phyloP scores from a whole-genome alignment of 2,888 invertebrate genomes.

The Bombylius discolor region DNA sequence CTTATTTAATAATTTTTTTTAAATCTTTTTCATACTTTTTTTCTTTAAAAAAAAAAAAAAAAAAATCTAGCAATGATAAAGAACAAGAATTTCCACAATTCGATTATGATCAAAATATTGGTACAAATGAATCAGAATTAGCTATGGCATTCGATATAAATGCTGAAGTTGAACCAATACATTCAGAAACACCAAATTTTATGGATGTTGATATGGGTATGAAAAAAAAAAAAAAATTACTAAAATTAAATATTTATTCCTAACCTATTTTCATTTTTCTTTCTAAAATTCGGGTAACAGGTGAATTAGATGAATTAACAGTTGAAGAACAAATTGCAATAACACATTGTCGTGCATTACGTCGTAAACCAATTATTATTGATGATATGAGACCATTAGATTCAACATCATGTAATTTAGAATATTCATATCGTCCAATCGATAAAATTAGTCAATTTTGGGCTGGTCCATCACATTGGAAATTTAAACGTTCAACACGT shows the following conservation, averaged over 20 bases:
- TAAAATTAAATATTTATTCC: no score
- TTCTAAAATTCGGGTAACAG: constrained; percentile 1
- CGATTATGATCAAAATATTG: constrained; percentile 6
- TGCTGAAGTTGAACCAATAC: constrained; percentile 48
- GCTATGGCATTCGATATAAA: constrained; percentile 50
- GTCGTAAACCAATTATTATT: constrained; percentile 35
- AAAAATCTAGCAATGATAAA: neutral
- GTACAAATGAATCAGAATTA: constrained; percentile 40
- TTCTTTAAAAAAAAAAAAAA: neutral
- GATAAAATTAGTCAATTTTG: constrained; percentile 44
- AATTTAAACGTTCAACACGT: constrained; percentile 41
- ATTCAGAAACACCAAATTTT: constrained; percentile 30
- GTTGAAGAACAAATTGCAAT: constrained; percentile 30
- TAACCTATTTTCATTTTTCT: no score
- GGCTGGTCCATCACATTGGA: constrained; percentile 80
- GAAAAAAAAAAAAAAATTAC: neutral
- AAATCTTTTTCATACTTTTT: neutral
- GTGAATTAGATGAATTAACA: constrained; percentile 36
- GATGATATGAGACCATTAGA: constrained; percentile 45
- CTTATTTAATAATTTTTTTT: neutral
- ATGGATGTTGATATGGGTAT: constrained; percentile 34
- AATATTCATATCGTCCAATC: constrained; percentile 57
- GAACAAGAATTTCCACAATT: neutral
- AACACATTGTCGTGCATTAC: constrained; percentile 29
- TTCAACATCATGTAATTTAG: constrained; percentile 40